Percentiles rank a stretch among this genome's conserved stretches.
Conservation (phyloP, 2,888 invertebrate genomes). For the Caenorhabditis sp. region DNA sequence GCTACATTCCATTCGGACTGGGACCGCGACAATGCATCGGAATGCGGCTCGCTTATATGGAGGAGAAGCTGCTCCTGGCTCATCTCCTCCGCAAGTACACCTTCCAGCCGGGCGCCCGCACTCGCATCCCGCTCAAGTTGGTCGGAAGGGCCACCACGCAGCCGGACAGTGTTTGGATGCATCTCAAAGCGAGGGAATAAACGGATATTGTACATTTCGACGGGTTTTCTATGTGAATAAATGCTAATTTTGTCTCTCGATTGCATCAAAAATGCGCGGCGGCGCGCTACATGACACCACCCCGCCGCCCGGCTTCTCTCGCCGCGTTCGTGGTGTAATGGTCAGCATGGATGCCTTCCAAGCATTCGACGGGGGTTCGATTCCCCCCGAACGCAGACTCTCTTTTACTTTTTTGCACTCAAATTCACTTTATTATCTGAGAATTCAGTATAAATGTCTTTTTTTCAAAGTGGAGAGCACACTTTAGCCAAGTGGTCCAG, state of each 20-base stretch:
- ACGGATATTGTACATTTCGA: too few relatives aligned
- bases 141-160: constrained; percentile 36
- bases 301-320: background rate
- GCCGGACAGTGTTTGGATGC: background rate
- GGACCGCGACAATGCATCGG: constrained; percentile 72
- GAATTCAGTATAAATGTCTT: too few relatives aligned
- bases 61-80: constrained; percentile 71
- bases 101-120: constrained; percentile 52
- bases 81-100: constrained; percentile 65
- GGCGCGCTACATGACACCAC: background rate
- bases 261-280: too few relatives aligned
- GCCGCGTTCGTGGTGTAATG: constrained; percentile 71
- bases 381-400: constrained; percentile 72
- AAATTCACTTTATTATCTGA: too few relatives aligned
- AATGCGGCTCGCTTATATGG: constrained; percentile 73
- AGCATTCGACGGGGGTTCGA: constrained; percentile 73
- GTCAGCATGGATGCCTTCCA: constrained; percentile 74
- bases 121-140: constrained; percentile 50
- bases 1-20: constrained; percentile 62
- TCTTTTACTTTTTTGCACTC: too few relatives aligned
- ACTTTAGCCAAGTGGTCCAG: too few relatives aligned
- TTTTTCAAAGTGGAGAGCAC: too few relatives aligned
- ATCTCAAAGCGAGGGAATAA: too few relatives aligned
- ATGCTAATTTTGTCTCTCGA: too few relatives aligned
- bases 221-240: too few relatives aligned